Base-by-base conservation (phyloP, 2,113 vertebrate genomes). In the Apodemus sylvaticus region DNA sequence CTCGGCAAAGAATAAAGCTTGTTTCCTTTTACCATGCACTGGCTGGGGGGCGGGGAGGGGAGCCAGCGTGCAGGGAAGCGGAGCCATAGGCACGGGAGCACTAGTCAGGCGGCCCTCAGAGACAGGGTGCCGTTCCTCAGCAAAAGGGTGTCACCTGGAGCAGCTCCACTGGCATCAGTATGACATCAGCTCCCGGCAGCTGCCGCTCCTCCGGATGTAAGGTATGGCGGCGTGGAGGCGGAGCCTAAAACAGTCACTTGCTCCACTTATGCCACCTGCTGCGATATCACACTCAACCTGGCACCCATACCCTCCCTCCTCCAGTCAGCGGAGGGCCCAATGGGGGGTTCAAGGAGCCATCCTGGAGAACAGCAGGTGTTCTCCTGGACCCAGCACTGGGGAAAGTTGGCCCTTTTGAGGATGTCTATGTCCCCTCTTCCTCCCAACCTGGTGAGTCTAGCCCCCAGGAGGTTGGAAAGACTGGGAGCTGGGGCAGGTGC, bases 301-400 rank as follows among this genome's bases (percentile, higher is more conserved):
- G 0, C 0, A 34, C 77, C 9, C 81, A 3, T 4, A 0, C 70
- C 73, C 70, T 4, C 70, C 73, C 70, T 4, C 31, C 92, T 7
- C 79, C 6, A 2, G 16, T 48, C 0, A 2, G 10, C 1, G 3
- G 53, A 89, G 39, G 11, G 16, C 39, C 66, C 53, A 42, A 2
- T 48, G 45, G 53, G 29, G 73, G 24, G 53, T 79, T 76, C 74
- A 29, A 0, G 9, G 45, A 39, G 70, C 34, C 39, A 19, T 34
- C 53, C 20, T 22, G 26, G 42, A 45, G 20, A 53, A 73, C 16
- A 0, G 11, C 3, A 48, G 68, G 20, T 51, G 5, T 42, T 31
- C 24, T 36, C 42, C 92, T 36, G 1, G 71, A 19, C 42, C 2
- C 10, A 66, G 71, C 31, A 5, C 71, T 60, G 20, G 11, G 7